A percentile compares a stretch with the other conserved stretches of the same genome.
Evolutionary conservation across 2,113 vertebrate genomes (phyloP).

Genomic region (Chionomys nivalis): DNA sequence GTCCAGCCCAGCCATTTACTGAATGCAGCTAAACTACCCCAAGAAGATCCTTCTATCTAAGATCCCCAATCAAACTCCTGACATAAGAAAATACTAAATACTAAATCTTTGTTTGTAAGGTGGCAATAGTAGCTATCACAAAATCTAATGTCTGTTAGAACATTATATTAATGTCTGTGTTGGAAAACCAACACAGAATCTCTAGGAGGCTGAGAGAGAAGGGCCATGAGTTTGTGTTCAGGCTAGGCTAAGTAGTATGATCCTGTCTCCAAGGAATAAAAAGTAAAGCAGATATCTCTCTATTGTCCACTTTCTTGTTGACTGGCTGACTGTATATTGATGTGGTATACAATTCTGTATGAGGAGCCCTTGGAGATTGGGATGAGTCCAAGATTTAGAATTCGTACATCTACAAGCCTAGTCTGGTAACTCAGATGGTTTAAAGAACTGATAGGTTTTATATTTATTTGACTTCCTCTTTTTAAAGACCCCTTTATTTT

Average conservation of each 20-base stretch:
- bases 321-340: neutral
- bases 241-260: neutral
- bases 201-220: neutral
- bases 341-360: neutral
- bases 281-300: neutral
- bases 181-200: neutral
- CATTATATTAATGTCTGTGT: too few relatives aligned
- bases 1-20: neutral
- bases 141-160: neutral
- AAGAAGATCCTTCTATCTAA: neutral
- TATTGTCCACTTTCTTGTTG: neutral
- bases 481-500: neutral
- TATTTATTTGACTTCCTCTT: neutral
- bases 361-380: neutral
- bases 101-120: neutral
- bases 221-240: neutral
- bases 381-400: neutral
- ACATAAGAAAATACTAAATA: neutral
- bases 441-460: neutral
- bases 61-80: neutral
- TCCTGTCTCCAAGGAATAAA: neutral
- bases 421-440: neutral
- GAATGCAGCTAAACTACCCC: neutral
- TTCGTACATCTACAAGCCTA: neutral
- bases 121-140: neutral